Conservation (phyloP, 2,888 invertebrate species). For the Meghimatium bilineatum region DNA sequence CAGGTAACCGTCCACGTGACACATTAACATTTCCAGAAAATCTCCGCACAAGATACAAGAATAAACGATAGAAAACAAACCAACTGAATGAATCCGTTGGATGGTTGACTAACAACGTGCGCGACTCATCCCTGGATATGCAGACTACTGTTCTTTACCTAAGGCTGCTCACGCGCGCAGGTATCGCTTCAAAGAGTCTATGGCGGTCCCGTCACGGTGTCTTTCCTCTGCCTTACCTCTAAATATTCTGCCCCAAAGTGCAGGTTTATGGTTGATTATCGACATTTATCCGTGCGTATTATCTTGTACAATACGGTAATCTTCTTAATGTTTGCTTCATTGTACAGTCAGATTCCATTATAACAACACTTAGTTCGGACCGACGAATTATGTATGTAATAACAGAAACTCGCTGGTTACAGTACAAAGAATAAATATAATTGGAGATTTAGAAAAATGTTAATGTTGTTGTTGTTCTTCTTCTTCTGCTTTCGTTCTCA, state of each 20-base stretch:
- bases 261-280: neutral
- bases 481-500: too few species aligned
- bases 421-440: too few species aligned
- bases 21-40: too few species aligned
- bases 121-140: neutral
- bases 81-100: neutral
- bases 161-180: neutral
- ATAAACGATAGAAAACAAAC: neutral
- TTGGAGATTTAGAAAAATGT: too few species aligned
- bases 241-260: neutral
- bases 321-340: too few species aligned
- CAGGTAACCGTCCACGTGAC: neutral
- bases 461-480: too few species aligned
- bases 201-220: neutral
- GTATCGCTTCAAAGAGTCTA: neutral
- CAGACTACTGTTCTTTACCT: neutral
- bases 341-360: too few species aligned
- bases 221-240: neutral
- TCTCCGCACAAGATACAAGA: neutral
- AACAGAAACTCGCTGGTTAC: too few species aligned
- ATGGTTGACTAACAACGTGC: neutral
- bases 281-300: neutral
- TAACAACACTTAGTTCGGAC: too few species aligned
- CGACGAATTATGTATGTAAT: too few species aligned
- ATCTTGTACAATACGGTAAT: too few species aligned